Conservation (phyloP, 37 sponge, comb jelly and placozoan species). For the Beroe forskalii region DNA sequence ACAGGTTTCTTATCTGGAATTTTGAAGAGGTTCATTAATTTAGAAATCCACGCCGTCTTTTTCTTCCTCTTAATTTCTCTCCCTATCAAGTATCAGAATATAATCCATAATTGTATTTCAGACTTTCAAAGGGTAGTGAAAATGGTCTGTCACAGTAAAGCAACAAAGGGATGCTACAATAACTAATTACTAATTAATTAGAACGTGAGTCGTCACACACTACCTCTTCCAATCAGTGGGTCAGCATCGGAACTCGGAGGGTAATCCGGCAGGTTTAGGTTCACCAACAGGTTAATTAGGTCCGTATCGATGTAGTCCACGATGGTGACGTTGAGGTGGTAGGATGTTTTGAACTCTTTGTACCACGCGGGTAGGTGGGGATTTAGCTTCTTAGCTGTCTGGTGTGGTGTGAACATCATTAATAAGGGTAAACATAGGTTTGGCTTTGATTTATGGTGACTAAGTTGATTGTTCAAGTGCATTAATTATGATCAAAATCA, state of each 20-base stretch:
- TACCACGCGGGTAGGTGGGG: constrained; percentile 12
- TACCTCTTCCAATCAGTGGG: neutral
- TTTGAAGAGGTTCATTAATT: neutral
- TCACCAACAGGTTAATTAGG: neutral
- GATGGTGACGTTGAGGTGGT: constrained; percentile 20
- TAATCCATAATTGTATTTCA: no score
- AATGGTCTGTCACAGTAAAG: no score
- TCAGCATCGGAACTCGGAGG: neutral
- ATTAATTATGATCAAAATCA: no score
- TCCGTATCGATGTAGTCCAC: neutral
- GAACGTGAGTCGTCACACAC: no score
- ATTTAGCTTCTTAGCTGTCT: neutral
- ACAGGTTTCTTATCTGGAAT: neutral
- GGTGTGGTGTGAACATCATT: neutral
- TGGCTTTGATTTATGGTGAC: no score
- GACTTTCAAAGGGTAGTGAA: no score
- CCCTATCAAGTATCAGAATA: no score
- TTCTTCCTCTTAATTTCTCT: no score
- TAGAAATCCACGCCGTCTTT: neutral
- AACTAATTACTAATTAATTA: no score
- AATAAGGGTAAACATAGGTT: neutral
- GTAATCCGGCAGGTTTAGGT: neutral
- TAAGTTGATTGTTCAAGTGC: no score
- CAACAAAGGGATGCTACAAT: no score
- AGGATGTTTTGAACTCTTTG: neutral